Base-by-base conservation (phyloP, 2,113 vertebrate genomes). In the Apaloderma vittatum region DNA sequence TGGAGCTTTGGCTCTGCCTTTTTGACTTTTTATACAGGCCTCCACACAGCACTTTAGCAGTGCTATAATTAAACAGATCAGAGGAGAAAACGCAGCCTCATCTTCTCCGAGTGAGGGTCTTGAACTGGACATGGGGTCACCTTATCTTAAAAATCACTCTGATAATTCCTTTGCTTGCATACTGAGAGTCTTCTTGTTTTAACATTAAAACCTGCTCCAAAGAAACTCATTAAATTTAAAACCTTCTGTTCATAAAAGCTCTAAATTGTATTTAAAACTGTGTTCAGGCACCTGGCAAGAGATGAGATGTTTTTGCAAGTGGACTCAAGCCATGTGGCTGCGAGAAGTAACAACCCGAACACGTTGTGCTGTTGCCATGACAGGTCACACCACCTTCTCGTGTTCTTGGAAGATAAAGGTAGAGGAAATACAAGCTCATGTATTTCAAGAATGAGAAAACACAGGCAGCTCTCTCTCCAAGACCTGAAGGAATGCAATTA, bases 261-360 rank as follows among this genome's bases (percentile, higher is more conserved):
- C 52, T 26, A 5, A 80, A 82, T 5, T 45, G 63, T 37, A 66
- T 67, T 54, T 48, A 3, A 91, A 91, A 74, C 6, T 43, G 32
- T 48, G 37, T 12, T 86, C 62, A 82, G 85, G 74, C 75, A 87
- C 55, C 84, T 97, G 92, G 93, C 94, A 96, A 71, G 79, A 91
- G 87, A 97, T 94, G 91, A 97, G 95, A 86, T 79, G 93, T 10
- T 49, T 94, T 0, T 58, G 81, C 22, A 23, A 46, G 74, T 46
- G 78, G 88, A 81, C 40, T 51, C 0, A 1, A 52, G 95, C 86
- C 93, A 92, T 0, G 81, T 29, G 88, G 93, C 84, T 70, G 51
- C 49, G 15, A 76, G 61, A 37, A 83, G 40, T 46, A 82, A 86
- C 76, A 72, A 75, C 57, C 68, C 43, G 4, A 65, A 20, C 17